phyloP scores from a whole-genome alignment of 2,888 invertebrate species.

The Philhelius pedissequus region DNA sequence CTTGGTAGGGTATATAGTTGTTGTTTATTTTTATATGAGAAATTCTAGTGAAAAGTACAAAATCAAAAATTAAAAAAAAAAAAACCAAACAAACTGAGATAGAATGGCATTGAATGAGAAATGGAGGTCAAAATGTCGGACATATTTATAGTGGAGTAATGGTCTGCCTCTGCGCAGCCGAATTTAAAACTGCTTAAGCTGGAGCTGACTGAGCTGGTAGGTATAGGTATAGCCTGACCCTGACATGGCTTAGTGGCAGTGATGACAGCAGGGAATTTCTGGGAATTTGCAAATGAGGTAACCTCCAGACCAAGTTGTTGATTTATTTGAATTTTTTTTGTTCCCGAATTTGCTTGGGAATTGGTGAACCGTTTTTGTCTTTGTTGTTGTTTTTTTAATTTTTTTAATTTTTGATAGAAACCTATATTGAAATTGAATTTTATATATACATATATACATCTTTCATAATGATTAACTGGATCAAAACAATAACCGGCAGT shows the following conservation, averaged over 20 bases:
- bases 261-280: constrained; percentile 60
- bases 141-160: background rate
- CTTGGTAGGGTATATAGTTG: background rate
- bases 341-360: background rate
- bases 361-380: background rate
- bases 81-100: background rate
- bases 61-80: background rate
- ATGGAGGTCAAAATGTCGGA: constrained; percentile 59
- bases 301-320: constrained; percentile 42
- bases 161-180: constrained; percentile 35
- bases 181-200: background rate
- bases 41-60: constrained; percentile 39
- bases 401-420: background rate
- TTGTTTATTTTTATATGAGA: constrained; percentile 22
- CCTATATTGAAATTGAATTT: constrained; percentile 5
- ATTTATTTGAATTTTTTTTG: constrained; percentile 31
- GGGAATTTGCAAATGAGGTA: constrained; percentile 63
- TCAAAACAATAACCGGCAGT: constrained; percentile 11
- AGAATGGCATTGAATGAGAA: constrained; percentile 49
- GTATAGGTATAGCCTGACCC: background rate
- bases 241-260: background rate
- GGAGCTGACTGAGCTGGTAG: no score
- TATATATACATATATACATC: background rate
- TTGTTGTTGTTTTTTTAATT: background rate
- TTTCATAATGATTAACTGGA: constrained; percentile 33